These are phyloP conservation scores for Callyntrura guangdongensis DNA, from an alignment of 2,888 invertebrate species.

Conservation along the genomic window DNA sequence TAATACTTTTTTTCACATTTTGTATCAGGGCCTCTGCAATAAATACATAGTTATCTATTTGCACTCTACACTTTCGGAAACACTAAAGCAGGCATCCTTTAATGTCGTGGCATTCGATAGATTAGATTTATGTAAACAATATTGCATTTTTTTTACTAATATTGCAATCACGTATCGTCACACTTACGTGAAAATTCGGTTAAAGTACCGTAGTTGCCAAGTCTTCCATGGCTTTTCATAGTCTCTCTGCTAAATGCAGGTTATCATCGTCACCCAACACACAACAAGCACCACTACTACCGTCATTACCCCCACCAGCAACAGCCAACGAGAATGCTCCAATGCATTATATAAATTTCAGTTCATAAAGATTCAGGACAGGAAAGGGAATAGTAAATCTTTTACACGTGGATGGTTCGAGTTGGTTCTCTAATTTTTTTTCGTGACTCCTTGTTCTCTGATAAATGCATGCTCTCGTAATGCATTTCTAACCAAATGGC, in stretches of 20 bases:
- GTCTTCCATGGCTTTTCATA: not conserved
- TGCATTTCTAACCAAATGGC: not conserved
- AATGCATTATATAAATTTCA: slow-evolving; percentile 48
- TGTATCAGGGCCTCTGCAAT: too few relatives aligned
- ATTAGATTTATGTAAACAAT: not conserved
- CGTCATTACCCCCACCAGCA: not conserved
- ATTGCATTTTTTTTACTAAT: not conserved
- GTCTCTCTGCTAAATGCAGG: not conserved
- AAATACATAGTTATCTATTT: too few relatives aligned
- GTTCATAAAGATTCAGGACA: slow-evolving; percentile 52
- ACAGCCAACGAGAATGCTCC: not conserved
- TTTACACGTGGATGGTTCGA: slow-evolving; percentile 59
- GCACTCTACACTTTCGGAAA: too few relatives aligned
- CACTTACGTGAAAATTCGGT: not conserved
- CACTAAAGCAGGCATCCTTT: too few relatives aligned
- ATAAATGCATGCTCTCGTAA: slow-evolving; percentile 6
- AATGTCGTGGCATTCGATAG: not conserved
- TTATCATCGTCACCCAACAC: not conserved
- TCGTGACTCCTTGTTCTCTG: slow-evolving; percentile 5
- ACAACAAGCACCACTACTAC: not conserved
- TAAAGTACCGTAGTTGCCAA: not conserved
- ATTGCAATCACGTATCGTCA: not conserved
- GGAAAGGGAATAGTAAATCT: slow-evolving; percentile 65
- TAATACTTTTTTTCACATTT: too few relatives aligned
- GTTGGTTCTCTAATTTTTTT: slow-evolving; percentile 15